A percentile compares a stretch with the other conserved stretches of the same genome.
phyloP scores from a whole-genome alignment of 2,113 vertebrate genomes.

The Diadophis punctatus region DNA sequence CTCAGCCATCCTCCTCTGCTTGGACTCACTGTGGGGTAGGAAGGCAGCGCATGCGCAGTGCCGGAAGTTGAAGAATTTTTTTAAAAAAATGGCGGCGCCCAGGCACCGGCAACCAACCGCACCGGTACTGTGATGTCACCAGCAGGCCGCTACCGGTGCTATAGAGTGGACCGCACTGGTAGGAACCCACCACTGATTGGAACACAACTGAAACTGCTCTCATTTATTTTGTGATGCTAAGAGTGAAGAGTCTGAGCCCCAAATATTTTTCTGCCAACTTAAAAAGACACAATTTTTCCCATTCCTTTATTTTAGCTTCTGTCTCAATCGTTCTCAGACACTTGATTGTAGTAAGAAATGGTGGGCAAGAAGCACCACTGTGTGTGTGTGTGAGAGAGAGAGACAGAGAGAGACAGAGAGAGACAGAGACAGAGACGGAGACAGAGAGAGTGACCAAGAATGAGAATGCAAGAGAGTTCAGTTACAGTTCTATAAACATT shows the following conservation, averaged over 20 bases:
- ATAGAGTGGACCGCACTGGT: too few species aligned
- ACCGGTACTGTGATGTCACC: too few species aligned
- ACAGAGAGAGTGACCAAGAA: neutral
- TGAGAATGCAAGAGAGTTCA: neutral
- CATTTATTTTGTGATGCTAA: constrained; percentile 17
- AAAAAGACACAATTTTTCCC: neutral
- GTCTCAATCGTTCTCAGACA: neutral
- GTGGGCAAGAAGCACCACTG: neutral
- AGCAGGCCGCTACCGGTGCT: too few species aligned
- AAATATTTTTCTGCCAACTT: neutral
- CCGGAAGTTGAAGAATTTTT: too few species aligned
- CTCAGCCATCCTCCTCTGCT: too few species aligned
- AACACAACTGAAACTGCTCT: neutral
- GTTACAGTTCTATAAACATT: constrained; percentile 13
- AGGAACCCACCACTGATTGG: too few species aligned
- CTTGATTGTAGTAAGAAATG: neutral
- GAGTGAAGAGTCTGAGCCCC: neutral
- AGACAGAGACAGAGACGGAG: neutral
- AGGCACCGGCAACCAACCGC: too few species aligned
- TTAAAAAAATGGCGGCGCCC: too few species aligned
- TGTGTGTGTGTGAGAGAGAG: neutral
- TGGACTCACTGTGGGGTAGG: too few species aligned
- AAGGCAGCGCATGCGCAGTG: too few species aligned
- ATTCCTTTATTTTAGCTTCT: neutral
- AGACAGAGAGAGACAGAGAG: neutral